Evolutionary conservation across 2,113 vertebrate genomes (phyloP).

Genomic region (Craseonycteris thonglongyai): DNA sequence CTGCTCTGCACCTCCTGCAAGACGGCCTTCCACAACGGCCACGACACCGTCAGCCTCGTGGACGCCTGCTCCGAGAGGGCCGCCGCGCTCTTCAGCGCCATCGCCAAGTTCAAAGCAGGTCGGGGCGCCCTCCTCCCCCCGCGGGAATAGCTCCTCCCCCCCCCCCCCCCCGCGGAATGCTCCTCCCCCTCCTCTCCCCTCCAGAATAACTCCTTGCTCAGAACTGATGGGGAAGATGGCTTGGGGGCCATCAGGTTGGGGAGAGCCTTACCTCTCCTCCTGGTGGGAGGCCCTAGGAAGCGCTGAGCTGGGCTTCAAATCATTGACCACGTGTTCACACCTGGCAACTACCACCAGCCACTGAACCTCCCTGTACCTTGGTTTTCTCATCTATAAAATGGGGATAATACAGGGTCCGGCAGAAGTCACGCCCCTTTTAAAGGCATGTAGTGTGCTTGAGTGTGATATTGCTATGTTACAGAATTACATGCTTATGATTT

Average conservation of each 20-base stretch:
- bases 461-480: too few species aligned
- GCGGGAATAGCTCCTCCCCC: not conserved
- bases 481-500: too few species aligned
- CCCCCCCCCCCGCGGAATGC: too few species aligned
- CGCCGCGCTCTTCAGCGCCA: constrained; percentile 69
- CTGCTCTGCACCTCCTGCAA: constrained; percentile 73
- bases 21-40: constrained; percentile 53
- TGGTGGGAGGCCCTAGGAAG: not conserved
- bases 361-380: not conserved
- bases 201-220: too few species aligned
- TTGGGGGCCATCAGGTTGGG: not conserved
- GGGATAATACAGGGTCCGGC: too few species aligned
- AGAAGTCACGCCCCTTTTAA: too few species aligned
- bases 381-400: constrained; percentile 5
- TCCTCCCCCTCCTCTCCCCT: not conserved
- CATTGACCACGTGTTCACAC: too few species aligned
- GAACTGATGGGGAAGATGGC: not conserved
- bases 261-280: not conserved
- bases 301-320: not conserved
- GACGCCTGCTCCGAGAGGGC: constrained; percentile 57
- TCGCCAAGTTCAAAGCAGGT: constrained; percentile 78
- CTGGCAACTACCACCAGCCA: not conserved
- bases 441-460: too few species aligned
- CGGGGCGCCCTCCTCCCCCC: not conserved
- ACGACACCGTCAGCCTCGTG: constrained; percentile 60